phyloP scores from a whole-genome alignment of 2,888 invertebrate species.

The Volucella bombylans region DNA sequence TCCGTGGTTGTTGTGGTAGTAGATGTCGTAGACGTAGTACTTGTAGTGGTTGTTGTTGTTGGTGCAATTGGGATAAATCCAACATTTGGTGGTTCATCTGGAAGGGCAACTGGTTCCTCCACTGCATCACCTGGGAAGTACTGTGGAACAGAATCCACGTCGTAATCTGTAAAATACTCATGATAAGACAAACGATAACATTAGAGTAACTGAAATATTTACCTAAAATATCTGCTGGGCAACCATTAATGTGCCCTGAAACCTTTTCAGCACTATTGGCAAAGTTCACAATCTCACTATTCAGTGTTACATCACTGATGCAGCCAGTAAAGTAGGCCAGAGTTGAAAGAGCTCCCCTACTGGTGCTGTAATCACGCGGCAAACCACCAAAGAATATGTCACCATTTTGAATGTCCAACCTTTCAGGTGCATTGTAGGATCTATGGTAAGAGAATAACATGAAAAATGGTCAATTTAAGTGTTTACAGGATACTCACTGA shows the following conservation, averaged over 20 bases:
- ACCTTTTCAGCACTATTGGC: slow-evolving; percentile 86
- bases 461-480: not conserved
- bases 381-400: slow-evolving; percentile 94
- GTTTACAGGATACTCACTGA: slow-evolving; percentile 82
- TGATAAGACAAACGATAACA: not conserved
- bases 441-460: slow-evolving; percentile 78
- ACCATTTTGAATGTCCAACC: slow-evolving; percentile 86
- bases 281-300: slow-evolving; percentile 91
- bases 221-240: slow-evolving; percentile 82
- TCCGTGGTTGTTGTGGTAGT: slow-evolving; percentile 76
- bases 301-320: slow-evolving; percentile 95
- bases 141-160: slow-evolving; percentile 76
- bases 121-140: slow-evolving; percentile 79
- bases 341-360: slow-evolving; percentile 84
- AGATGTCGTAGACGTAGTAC: slow-evolving; percentile 78
- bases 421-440: slow-evolving; percentile 84
- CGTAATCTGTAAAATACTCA: slow-evolving; percentile 77
- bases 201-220: slow-evolving; percentile 12
- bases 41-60: slow-evolving; percentile 82
- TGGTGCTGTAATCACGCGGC: slow-evolving; percentile 85
- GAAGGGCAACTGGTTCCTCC: slow-evolving; percentile 45
- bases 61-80: slow-evolving; percentile 78
- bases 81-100: slow-evolving; percentile 11
- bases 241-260: slow-evolving; percentile 85
- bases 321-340: slow-evolving; percentile 91